Evolutionary conservation across 2,113 vertebrate species (phyloP), one percentile per base, ranked within the genome.

Genomic region (Neotragus moschatus): DNA sequence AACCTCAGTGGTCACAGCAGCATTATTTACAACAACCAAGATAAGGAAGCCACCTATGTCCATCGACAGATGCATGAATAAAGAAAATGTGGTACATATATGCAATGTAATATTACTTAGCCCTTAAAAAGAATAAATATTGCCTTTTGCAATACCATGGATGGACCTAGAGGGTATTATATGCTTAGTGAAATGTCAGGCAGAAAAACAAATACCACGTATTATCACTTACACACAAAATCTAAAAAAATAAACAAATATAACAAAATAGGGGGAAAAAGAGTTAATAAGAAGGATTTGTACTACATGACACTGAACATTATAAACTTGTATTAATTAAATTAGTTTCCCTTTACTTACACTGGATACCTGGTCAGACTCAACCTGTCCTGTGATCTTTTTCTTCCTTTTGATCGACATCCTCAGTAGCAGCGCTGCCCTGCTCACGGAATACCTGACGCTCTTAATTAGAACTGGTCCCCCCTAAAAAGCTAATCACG

Each of bases 241-340:
- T 49, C 28, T 49, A 49, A 80, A 80, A 79, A 80, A 33, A 33
- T 19, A 49, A 49, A 47, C 26, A 79, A 33, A 80, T 49, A 49
- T 77, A 47, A 47, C 73, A 79, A 80, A 33, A 80, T 5, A 19
- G 28, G 45, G 77, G 28, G 0, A 0, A 10, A 49, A 91, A 75
- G 30, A 23, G 8, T 81, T 81, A 45, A 14, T 43, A 21, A 80
- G 25, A 89, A 33, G n/a, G 61, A 70, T 17, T 94, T 61, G 25
- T 0, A 17, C 4, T 85, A 30, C 26, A 28, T 45, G 39, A n/a
- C 61, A 77, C 23, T 91, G 81, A 81, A 36, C 23, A 33, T 66
- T 89, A 66, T 75, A 90, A 80, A 84, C 5, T 28, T 30, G 39
- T 47, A 43, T 66, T 47, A 84, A 79, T 56, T 86, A 79, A 85